These are phyloP conservation scores for Tenrec ecaudatus DNA, from an alignment of 2,113 vertebrate species.

Conservation along the genomic window DNA sequence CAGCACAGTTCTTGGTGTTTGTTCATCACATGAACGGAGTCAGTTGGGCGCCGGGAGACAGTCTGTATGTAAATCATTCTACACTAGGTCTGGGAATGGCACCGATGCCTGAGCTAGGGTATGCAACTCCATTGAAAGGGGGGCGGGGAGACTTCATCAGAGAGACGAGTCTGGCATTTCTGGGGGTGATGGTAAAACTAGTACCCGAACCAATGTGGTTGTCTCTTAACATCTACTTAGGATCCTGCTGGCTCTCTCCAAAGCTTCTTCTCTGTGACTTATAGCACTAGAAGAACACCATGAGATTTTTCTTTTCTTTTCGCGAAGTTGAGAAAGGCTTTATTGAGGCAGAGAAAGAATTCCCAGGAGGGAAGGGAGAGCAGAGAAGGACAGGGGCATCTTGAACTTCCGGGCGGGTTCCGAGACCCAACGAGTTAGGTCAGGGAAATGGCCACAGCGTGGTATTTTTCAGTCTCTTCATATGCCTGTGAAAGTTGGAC, in stretches of 20 bases:
- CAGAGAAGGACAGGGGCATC: too few relatives aligned
- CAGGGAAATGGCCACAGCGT: too few relatives aligned
- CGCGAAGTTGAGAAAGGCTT: too few relatives aligned
- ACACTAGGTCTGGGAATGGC: neutral
- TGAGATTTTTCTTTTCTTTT: too few relatives aligned
- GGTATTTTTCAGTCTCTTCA: too few relatives aligned
- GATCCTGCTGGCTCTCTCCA: neutral
- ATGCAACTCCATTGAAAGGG: neutral
- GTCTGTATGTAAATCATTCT: slow-evolving; percentile 14
- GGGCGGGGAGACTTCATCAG: neutral
- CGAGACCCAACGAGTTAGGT: too few relatives aligned
- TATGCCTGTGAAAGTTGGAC: too few relatives aligned
- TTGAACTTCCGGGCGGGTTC: too few relatives aligned
- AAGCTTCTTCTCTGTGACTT: neutral
- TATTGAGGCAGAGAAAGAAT: too few relatives aligned
- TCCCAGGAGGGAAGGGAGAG: too few relatives aligned
- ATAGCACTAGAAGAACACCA: too few relatives aligned
- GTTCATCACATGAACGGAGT: neutral
- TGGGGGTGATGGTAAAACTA: neutral
- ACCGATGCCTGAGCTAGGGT: neutral
- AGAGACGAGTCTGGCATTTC: neutral
- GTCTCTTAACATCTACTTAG: neutral
- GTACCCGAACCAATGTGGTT: neutral
- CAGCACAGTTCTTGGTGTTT: neutral
- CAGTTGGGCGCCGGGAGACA: neutral